Percentiles rank a stretch among this genome's conserved stretches.
Evolutionary conservation across 2,888 invertebrate genomes (phyloP).

Genomic region (Aphodius sticticus): DNA sequence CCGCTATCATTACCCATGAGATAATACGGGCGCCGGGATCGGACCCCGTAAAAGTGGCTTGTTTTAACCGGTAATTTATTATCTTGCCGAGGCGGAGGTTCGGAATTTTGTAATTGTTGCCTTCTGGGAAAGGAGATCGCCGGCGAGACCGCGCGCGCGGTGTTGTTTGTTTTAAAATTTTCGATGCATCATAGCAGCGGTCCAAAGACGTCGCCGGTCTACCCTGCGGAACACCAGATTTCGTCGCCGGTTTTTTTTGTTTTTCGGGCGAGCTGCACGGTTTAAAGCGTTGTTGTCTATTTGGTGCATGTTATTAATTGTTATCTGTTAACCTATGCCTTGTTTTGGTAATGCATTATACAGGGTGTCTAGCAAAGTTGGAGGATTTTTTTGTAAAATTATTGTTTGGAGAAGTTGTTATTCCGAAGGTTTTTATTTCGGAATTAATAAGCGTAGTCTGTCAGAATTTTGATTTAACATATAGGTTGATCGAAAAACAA

Average conservation of each 20-base stretch:
- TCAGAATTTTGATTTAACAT: too few species aligned
- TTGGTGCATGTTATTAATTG: not conserved
- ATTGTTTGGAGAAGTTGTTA: too few species aligned
- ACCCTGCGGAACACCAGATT: not conserved
- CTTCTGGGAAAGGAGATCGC: not conserved
- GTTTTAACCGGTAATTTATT: constrained; percentile 4
- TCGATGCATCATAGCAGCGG: not conserved
- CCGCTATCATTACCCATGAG: not conserved
- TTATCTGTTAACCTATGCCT: too few species aligned
- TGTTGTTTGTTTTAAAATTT: not conserved
- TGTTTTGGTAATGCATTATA: too few species aligned
- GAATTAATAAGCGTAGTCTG: too few species aligned
- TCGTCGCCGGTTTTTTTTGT: not conserved
- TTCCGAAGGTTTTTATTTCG: too few species aligned
- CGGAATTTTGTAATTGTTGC: not conserved
- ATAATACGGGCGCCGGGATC: not conserved
- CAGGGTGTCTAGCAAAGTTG: too few species aligned
- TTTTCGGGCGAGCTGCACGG: too few species aligned
- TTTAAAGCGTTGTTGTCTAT: too few species aligned
- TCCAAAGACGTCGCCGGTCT: not conserved
- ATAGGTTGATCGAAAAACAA: too few species aligned
- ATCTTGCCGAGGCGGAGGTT: not conserved
- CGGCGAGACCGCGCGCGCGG: not conserved
- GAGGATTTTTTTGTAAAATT: too few species aligned
- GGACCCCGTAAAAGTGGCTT: not conserved